Base-by-base conservation (phyloP, 2,113 vertebrate species). In the Microtus ochrogaster region DNA sequence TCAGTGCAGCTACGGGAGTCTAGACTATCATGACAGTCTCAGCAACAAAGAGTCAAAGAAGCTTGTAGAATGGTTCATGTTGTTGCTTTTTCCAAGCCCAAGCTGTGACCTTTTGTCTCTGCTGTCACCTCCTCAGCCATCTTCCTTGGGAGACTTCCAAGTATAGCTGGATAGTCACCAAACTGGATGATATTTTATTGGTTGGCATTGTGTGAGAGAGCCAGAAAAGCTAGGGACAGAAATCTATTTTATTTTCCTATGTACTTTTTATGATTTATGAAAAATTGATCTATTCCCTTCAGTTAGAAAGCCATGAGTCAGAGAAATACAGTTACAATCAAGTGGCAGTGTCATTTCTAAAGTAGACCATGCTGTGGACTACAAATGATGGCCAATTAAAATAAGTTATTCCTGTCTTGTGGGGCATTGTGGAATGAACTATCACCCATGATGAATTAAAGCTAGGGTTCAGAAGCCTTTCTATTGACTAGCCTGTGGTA, bases 361-460 rank as follows among this genome's bases (percentile, higher is more conserved):
- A 95, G 96, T 83, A 96, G 96, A 96, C 82, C 65, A 96, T 0
- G 3, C 89, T 96, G 90, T 41, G 24, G 79, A 89, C 94, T 92
- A 97, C 39, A 14, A 98, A 97, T 92, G 89, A 97, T 96, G 91
- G 96, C 89, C 97, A 97, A 97, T 98, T 97, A 97, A 96, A 97
- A 77, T 97, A 97, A 97, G 92, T 97, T 97, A 97, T 96, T 97
- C 95, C 78, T 96, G 91, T 96, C 97, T 96, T 87, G 91, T 97
- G 91, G 86, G 84, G 77, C 65, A 61, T 74, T 96, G 66, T 94
- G 26, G 95, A 91, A 97, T 93, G 95, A 98, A 97, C 96, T 96
- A 97, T 97, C 96, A 95, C 65, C 95, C 52, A 65, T 74, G 47
- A 96, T 96, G 89, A 98, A 97, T 97, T 97, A 95, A 95, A 96